Base-by-base conservation (phyloP, 2,888 invertebrate genomes). In the Argyra leucocephala region DNA sequence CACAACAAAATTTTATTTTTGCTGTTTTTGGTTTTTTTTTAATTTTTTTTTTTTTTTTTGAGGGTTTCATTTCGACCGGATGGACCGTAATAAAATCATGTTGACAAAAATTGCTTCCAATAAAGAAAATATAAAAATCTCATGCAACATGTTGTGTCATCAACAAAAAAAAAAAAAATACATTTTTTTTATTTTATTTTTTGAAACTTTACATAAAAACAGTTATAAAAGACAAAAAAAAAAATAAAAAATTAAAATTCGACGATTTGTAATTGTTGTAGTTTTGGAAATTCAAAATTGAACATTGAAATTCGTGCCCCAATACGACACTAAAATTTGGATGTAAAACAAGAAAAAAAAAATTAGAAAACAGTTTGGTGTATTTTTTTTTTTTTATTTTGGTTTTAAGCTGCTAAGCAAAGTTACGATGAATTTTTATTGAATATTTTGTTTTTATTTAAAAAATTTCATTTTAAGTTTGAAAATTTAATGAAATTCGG, bases 41-140 rank as follows among this genome's bases (percentile, higher is more conserved):
- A 18, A 18, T 48, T 48, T 48, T 48, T 48, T 48, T 37, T 37
- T 37, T 15, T 37, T 37, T 9, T 37, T 10, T 15, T 12, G 12
- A 18, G n/a, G 48, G 48, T 5, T 9, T 18, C 18, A 18, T 48
- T 18, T 18, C n/a, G 18, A 48, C n/a, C 48, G 15, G n/a, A 48
- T 48, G 48, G 48, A n/a, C n/a, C 48, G n/a, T 48, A 48, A 48
- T 48, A 48, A 48, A 48, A 48, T 48, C 48, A 48, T 48, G 48
- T 48, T 48, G 48, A 48, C 6, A n/a, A 48, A 48, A 48, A 48
- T 48, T 48, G 48, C 18, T 48, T 18, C 48, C 18, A 48, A 48
- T 48, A 48, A 48, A 48, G 18, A 48, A 18, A 37, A 37, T 9
- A 37, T 9, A 37, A 12, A 37, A 37, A 37, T 5, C 5, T 12